Evolutionary conservation across 2,888 invertebrate species (phyloP), one percentile per base, ranked within the genome.

Genomic region (Tenodera sinensis): DNA sequence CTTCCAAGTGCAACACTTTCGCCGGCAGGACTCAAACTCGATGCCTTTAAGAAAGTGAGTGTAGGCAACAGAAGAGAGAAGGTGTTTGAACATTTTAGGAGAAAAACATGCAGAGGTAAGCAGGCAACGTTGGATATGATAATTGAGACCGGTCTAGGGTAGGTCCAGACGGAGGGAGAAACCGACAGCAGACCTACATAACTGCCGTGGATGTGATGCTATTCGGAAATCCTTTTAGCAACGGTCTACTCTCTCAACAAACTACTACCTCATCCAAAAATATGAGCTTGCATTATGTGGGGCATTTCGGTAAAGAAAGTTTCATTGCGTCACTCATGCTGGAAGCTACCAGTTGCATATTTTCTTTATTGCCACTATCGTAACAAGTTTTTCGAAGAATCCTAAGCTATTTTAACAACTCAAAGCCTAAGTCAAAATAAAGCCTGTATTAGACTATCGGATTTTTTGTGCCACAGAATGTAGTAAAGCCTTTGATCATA

Each of bases 151-250:
- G 54, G 54, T 71, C 54, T 71, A 25, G 54, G 54, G 54, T 20
- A 71, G 54, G 54, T 71, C 54, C 54, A 71, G 54, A 71, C 54
- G 54, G 54, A 71, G 54, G 54, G 54, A 71, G 54, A 71, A 71
- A 54, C 14, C 54, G 54, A 54, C 54, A 54, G 54, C 54, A 84
- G 84, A 84, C 84, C 84, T 84, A 84, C 84, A 84, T 84, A 84
- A 84, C 84, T 28, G 83, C 14, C 28, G 25, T 28, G 28, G 28
- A 28, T 84, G 84, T 84, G 83, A 28, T 83, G 83, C 28, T 84
- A 84, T 84, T 84, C 84, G 84, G 84, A 84, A 84, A 84, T 84
- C 84, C 84, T 84, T 84, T 84, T 84, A 84, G 84, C 84, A 84
- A 9, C 84, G 25, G 28, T 30, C 84, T 25, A 30, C 84, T 84